Percentiles rank a stretch among this genome's conserved stretches.
Evolutionary conservation across 2,888 invertebrate species (phyloP).

Genomic region (Tetramorium bicarinatum): DNA sequence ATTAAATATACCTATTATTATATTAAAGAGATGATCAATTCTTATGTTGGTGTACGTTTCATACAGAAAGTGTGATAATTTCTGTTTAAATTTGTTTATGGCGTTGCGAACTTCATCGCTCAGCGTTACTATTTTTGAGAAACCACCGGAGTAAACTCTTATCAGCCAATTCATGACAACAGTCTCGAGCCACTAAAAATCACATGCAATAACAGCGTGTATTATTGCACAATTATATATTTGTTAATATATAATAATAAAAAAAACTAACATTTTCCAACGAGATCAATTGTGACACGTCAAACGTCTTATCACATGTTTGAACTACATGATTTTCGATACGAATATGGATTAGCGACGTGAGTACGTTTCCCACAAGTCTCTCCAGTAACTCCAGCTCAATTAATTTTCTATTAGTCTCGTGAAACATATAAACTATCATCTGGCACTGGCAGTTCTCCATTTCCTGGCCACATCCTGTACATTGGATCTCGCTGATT

Average conservation of each 20-base stretch:
- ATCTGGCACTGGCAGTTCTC: slow-evolving; percentile 89
- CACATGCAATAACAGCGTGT: slow-evolving; percentile 11
- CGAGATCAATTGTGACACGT: slow-evolving; percentile 92
- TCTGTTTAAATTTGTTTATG: slow-evolving; percentile 91
- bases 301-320: slow-evolving; percentile 95
- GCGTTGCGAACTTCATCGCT: slow-evolving; percentile 88
- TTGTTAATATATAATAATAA: background rate
- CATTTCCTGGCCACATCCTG: slow-evolving; percentile 91
- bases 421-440: slow-evolving; percentile 91
- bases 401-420: slow-evolving; percentile 92
- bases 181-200: slow-evolving; percentile 92
- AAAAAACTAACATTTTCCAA: slow-evolving; percentile 89
- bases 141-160: slow-evolving; percentile 92
- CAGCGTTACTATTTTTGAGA: slow-evolving; percentile 88
- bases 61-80: slow-evolving; percentile 93
- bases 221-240: background rate
- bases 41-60: slow-evolving; percentile 95
- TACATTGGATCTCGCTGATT: slow-evolving; percentile 89
- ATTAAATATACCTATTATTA: slow-evolving; percentile 92
- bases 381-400: slow-evolving; percentile 93
- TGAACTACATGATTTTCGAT: slow-evolving; percentile 95
- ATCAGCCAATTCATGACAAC: slow-evolving; percentile 95
- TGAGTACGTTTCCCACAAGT: slow-evolving; percentile 94
- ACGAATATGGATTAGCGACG: slow-evolving; percentile 93
- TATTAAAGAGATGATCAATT: slow-evolving; percentile 97